Evolutionary conservation across 35 echinoderm and acorn worm species (phyloP).

Genomic region (Amphiura filiformis): DNA sequence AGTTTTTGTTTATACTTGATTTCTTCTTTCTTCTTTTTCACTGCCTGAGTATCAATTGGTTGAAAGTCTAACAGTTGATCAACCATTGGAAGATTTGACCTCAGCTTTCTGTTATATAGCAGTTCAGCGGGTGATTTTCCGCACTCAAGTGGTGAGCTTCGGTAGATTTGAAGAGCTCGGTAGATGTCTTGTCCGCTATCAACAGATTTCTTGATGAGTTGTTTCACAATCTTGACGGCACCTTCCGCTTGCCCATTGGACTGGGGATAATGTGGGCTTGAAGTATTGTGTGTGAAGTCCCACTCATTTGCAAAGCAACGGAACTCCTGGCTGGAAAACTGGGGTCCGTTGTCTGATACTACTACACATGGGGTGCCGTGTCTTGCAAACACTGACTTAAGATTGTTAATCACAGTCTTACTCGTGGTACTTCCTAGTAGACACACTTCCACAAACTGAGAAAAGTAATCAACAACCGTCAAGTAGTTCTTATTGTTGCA

Average conservation of each 20-base stretch:
- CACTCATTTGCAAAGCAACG: constrained; percentile 37
- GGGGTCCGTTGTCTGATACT: constrained; percentile 48
- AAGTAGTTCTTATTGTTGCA: constrained; percentile 30
- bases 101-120: constrained; percentile 22
- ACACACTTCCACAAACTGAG: constrained; percentile 33
- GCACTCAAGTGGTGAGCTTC: background rate
- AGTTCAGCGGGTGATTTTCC: constrained; percentile 42
- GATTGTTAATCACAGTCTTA: constrained; percentile 37
- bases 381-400: constrained; percentile 38
- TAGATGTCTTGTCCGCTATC: constrained; percentile 43
- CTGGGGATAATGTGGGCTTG: constrained; percentile 43
- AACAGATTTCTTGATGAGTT: constrained; percentile 23
- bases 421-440: constrained; percentile 5
- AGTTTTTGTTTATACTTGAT: background rate
- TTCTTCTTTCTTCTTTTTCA: background rate
- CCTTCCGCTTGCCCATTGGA: constrained; percentile 36
- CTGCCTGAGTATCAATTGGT: background rate
- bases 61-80: background rate
- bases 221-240: constrained; percentile 35
- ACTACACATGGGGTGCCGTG: constrained; percentile 34
- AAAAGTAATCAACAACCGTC: constrained; percentile 38
- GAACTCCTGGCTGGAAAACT: constrained; percentile 47
- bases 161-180: constrained; percentile 1
- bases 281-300: constrained; percentile 38
- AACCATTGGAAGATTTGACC: constrained; percentile 30